Conservation (phyloP, 2,797 vertebrate species). For the Pelobates cultripes region DNA sequence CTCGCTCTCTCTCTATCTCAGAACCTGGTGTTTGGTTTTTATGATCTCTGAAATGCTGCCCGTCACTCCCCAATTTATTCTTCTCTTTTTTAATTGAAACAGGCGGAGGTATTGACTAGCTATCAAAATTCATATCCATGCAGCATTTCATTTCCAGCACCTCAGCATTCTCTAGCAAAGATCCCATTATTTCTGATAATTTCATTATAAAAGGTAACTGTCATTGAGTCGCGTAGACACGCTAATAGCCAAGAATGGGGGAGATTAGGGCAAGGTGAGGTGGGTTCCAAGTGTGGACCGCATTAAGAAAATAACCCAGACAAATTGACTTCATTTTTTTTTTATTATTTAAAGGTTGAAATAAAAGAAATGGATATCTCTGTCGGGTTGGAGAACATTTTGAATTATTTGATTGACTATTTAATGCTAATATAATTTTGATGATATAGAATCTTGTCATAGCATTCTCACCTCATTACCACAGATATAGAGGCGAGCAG, state of each 20-base stretch:
- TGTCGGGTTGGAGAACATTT: constrained; percentile 47
- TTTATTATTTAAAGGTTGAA: constrained; percentile 53
- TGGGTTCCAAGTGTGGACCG: not conserved
- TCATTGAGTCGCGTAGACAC: constrained; percentile 67
- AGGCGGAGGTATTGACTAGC: constrained; percentile 85
- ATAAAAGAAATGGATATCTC: constrained; percentile 49
- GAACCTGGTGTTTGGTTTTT: constrained; percentile 26
- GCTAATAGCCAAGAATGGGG: constrained; percentile 46
- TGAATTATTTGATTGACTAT: constrained; percentile 70
- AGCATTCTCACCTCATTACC: constrained; percentile 54
- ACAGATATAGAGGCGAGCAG: constrained; percentile 30
- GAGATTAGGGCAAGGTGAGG: constrained; percentile 24
- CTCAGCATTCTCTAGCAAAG: constrained; percentile 79
- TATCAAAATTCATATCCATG: constrained; percentile 84
- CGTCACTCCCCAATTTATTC: constrained; percentile 63
- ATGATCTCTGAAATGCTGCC: constrained; percentile 69
- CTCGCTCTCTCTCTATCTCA: constrained; percentile 7
- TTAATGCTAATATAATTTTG: constrained; percentile 73
- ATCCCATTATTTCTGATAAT: constrained; percentile 77
- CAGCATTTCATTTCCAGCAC: constrained; percentile 83
- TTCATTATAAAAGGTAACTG: constrained; percentile 79
- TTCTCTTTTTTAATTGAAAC: constrained; percentile 72
- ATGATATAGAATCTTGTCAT: constrained; percentile 64
- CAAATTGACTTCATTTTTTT: constrained; percentile 41
- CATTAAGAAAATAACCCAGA: constrained; percentile 42